Base-by-base conservation (phyloP, 2,888 invertebrate genomes). In the Hecatera dysodea region DNA sequence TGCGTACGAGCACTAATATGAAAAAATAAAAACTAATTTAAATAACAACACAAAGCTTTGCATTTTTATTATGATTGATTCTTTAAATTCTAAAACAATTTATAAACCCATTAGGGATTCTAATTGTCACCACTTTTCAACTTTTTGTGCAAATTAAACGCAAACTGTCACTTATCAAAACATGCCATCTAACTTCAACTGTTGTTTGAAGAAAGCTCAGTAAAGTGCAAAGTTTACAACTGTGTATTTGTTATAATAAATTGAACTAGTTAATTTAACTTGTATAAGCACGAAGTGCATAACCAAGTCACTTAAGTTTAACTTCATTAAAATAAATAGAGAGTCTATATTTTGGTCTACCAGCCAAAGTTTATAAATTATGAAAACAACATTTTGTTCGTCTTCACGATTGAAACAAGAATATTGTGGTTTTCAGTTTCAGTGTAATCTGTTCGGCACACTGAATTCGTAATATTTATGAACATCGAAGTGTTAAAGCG, bases 181-280 rank as follows among this genome's bases (percentile, higher is more conserved):
- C 39, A 46, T 46, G 42, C 42, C n/a, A 33, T 59, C 12, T 27
- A 57, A 57, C 15, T 56, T 62, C 24, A 60, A 39, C 36, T 39
- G 9, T 60, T 63, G 44, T 55, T 50, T 22, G 29, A 56, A 48
- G 15, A 70, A 63, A 77, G 61, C 48, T 62, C 39, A 52, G 63
- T 52, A 72, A 72, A 72, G 68, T 48, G n/a, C 55, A 77, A 42
- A 66, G 56, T 67, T 56, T 68, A 50, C 50, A 27, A 39, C 56
- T 61, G 12, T 33, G 50, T 67, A 57, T 60, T n/a, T 52, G 62
- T 42, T 64, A n/a, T 46, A 52, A 56, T 70, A 64, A 70, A 75
- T 76, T 61, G n/a, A 60, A 76, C 60, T n/a, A n/a, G 70, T 64
- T 60, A 46, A 70, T 75, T 69, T 24, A 70, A 75, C 59, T 76